Evolutionary conservation across 2,113 vertebrate genomes (phyloP).

Genomic region (Ptilorrhoa leucosticta): DNA sequence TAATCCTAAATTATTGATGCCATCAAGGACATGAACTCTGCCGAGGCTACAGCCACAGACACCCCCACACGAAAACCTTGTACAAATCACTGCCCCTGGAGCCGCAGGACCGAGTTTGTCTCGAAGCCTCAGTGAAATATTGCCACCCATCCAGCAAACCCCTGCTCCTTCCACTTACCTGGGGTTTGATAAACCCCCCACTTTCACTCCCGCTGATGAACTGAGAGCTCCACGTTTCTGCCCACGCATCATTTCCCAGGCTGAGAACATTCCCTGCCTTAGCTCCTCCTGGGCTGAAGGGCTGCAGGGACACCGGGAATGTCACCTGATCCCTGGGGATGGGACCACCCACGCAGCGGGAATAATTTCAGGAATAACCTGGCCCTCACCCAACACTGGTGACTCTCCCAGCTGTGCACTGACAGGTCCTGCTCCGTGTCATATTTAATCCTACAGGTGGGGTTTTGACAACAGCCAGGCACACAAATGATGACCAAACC

Average conservation of each 20-base stretch:
- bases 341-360: neutral
- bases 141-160: neutral
- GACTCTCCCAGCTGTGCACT: neutral
- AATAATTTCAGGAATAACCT: too few species aligned
- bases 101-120: neutral
- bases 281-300: neutral
- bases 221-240: neutral
- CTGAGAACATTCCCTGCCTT: neutral
- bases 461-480: neutral
- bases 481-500: neutral
- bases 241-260: neutral
- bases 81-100: neutral
- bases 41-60: neutral
- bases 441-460: accelerated
- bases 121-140: neutral
- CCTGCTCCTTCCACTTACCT: neutral
- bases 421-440: neutral
- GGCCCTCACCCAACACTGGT: accelerated
- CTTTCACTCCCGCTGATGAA: neutral
- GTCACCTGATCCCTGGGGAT: neutral
- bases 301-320: neutral
- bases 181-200: neutral
- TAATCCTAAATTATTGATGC: neutral
- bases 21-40: neutral
- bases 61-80: neutral